These are phyloP conservation scores for Pseudopipra pipra DNA, from an alignment of 2,113 vertebrate species.

Conservation along the genomic window DNA sequence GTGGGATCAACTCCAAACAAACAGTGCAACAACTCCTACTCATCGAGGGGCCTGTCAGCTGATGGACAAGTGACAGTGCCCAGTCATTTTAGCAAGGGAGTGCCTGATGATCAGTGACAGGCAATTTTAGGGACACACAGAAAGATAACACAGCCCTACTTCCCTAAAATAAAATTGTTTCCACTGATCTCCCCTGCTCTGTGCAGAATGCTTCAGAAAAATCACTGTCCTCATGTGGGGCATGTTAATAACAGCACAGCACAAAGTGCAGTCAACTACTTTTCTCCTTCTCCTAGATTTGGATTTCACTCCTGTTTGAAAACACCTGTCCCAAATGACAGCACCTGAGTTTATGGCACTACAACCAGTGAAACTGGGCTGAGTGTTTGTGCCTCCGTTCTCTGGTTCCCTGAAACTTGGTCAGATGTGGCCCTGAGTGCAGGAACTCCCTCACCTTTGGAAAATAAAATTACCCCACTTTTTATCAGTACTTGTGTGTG, in stretches of 20 bases:
- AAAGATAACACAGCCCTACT: background rate
- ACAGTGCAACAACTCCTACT: background rate
- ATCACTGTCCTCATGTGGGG: background rate
- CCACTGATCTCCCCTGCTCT: background rate
- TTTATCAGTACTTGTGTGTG: background rate
- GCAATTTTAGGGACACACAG: background rate
- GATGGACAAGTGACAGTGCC: background rate
- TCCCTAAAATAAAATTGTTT: background rate
- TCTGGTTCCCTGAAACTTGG: background rate
- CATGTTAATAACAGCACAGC: background rate
- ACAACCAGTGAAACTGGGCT: background rate
- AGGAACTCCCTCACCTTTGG: background rate
- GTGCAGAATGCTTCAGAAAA: background rate
- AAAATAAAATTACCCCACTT: background rate
- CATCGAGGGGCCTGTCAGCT: background rate
- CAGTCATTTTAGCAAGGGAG: background rate
- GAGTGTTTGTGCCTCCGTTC: background rate
- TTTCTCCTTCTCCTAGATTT: background rate
- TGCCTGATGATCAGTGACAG: background rate
- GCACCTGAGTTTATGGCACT: background rate
- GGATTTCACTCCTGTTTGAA: background rate
- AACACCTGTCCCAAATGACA: background rate
- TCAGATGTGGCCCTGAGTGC: background rate
- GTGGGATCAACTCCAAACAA: background rate
- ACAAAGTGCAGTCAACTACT: background rate